phyloP scores from a whole-genome alignment of 2,113 vertebrate genomes.

The Ranitomeya imitator region DNA sequence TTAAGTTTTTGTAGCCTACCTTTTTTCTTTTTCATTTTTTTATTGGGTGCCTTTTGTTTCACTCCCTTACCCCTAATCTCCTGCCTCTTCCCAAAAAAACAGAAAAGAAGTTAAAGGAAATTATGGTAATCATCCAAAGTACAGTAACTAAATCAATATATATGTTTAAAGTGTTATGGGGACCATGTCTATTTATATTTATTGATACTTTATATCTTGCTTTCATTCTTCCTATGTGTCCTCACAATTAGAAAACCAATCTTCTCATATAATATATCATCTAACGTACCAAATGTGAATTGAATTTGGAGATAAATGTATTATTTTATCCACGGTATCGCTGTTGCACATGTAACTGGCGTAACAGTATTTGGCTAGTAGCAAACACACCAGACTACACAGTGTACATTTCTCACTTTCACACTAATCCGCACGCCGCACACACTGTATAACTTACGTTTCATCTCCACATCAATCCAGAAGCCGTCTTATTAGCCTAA shows the following conservation, averaged over 20 bases:
- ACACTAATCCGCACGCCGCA: neutral
- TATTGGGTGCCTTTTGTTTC: too few species aligned
- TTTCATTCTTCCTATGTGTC: neutral
- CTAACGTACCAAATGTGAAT: neutral
- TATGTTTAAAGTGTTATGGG: neutral
- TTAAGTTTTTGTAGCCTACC: too few species aligned
- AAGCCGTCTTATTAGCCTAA: neutral
- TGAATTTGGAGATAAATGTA: neutral
- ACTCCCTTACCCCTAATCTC: too few species aligned
- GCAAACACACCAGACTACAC: too few species aligned
- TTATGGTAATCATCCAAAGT: too few species aligned
- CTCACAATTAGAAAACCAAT: neutral
- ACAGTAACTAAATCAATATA: neutral
- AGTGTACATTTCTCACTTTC: neutral
- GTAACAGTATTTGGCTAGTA: neutral
- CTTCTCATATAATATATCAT: neutral
- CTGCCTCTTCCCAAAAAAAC: too few species aligned
- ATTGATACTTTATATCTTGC: neutral
- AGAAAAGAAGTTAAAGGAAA: too few species aligned
- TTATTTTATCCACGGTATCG: neutral
- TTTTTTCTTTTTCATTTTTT: neutral
- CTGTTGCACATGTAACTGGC: neutral
- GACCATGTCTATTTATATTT: neutral
- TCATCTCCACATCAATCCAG: neutral
- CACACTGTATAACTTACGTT: conserved; percentile 28